phyloP scores from a whole-genome alignment of 2,888 invertebrate genomes.

The Melanargia galathea region DNA sequence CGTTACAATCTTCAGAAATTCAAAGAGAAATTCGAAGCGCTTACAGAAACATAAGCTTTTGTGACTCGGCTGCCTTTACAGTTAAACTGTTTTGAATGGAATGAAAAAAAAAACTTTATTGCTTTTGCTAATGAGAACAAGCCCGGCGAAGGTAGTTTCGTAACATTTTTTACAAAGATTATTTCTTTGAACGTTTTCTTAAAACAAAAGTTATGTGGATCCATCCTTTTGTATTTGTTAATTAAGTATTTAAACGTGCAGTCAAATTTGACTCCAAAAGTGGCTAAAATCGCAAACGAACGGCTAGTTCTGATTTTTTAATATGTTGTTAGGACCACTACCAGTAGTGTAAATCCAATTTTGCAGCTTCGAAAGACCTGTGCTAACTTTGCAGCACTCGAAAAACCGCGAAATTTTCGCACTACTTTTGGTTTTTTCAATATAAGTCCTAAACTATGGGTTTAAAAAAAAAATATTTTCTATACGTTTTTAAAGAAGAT shows the following conservation, averaged over 20 bases:
- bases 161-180: conserved; percentile 8
- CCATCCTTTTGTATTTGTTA: not conserved
- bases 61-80: conserved; percentile 15
- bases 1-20: not conserved
- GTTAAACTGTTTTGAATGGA: conserved; percentile 15
- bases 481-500: too few species aligned
- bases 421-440: too few species aligned
- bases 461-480: too few species aligned
- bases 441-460: too few species aligned
- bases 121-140: not conserved
- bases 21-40: not conserved
- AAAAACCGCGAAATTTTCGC: too few species aligned
- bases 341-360: too few species aligned
- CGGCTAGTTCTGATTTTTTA: too few species aligned
- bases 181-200: conserved; percentile 3
- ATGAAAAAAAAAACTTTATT: conserved; percentile 9
- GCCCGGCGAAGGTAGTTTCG: not conserved
- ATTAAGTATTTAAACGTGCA: not conserved
- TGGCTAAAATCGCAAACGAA: too few species aligned
- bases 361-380: too few species aligned
- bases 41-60: conserved; percentile 5
- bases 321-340: too few species aligned
- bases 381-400: too few species aligned
- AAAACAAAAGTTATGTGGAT: not conserved
- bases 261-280: too few species aligned